A percentile compares a stretch with the other conserved stretches of the same genome.
These are phyloP conservation scores for Chrysomallon squamiferum DNA, from an alignment of 1,140 invertebrate species.

Conservation along the genomic window DNA sequence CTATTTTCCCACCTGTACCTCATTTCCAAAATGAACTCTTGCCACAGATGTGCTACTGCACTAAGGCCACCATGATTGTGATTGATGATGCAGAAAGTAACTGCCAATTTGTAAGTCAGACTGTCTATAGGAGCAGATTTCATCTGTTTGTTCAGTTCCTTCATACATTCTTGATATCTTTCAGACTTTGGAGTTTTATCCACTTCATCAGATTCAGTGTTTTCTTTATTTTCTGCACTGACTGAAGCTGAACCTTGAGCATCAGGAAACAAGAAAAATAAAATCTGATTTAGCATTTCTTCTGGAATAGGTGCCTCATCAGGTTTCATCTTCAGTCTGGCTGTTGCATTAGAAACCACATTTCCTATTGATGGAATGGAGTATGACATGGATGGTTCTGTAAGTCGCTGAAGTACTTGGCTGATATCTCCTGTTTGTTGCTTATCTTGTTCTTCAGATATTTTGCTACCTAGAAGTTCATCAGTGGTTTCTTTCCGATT, in stretches of 20 bases:
- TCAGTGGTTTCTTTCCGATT: slow-evolving; percentile 59
- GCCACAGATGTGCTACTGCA: slow-evolving; percentile 89
- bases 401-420: slow-evolving; percentile 64
- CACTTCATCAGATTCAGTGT: slow-evolving; percentile 18
- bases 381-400: slow-evolving; percentile 53
- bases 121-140: slow-evolving; percentile 81
- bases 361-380: slow-evolving; percentile 50
- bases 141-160: slow-evolving; percentile 57
- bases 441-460: slow-evolving; percentile 36
- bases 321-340: slow-evolving; percentile 53
- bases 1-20: slow-evolving; percentile 87
- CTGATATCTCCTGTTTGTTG: slow-evolving; percentile 52
- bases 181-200: slow-evolving; percentile 6
- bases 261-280: slow-evolving; percentile 89
- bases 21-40: slow-evolving; percentile 89
- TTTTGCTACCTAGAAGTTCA: slow-evolving; percentile 60
- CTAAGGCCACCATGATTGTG: slow-evolving; percentile 79
- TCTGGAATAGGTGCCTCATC: slow-evolving; percentile 77
- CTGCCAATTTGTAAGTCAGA: slow-evolving; percentile 83
- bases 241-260: slow-evolving; percentile 68
- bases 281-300: slow-evolving; percentile 76
- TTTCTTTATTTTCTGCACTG: slow-evolving; percentile 14
- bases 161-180: slow-evolving; percentile 17
- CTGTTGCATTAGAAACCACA: slow-evolving; percentile 50
- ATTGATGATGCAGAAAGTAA: slow-evolving; percentile 80